A percentile compares a stretch with the other conserved stretches of the same genome.
Conservation (phyloP, 2,797 vertebrate genomes). For the Silurus lanzhouensis region DNA sequence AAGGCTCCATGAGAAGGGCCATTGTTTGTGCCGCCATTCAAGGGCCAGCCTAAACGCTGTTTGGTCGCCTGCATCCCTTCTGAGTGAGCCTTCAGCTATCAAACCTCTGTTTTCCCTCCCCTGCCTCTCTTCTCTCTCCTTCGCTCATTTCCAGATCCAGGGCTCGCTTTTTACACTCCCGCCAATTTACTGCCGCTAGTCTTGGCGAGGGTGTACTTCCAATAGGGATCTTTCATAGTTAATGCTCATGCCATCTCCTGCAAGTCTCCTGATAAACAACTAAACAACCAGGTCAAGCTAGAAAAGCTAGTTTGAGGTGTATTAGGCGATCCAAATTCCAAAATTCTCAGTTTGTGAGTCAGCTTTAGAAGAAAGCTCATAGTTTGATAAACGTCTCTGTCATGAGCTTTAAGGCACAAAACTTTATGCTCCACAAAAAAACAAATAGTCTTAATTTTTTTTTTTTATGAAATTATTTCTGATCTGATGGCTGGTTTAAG, state of each 20-base stretch:
- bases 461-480: too few relatives aligned
- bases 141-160: constrained; percentile 25
- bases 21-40: constrained; percentile 78
- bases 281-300: neutral
- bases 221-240: neutral
- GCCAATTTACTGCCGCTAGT: constrained; percentile 4
- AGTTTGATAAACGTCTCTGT: neutral
- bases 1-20: constrained; percentile 73
- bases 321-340: neutral
- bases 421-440: neutral
- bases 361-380: neutral
- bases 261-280: neutral
- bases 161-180: constrained; percentile 32
- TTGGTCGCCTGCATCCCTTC: constrained; percentile 58
- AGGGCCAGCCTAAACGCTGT: constrained; percentile 62
- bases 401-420: constrained; percentile 12
- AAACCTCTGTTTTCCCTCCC: constrained; percentile 54
- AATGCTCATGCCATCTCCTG: neutral
- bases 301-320: neutral
- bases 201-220: neutral
- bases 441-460: constrained; percentile 25
- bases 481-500: constrained; percentile 56
- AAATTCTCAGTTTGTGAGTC: neutral
- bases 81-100: constrained; percentile 71
- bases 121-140: constrained; percentile 34